phyloP scores from a whole-genome alignment of 2,113 vertebrate genomes.

The Brachirus orientalis region DNA sequence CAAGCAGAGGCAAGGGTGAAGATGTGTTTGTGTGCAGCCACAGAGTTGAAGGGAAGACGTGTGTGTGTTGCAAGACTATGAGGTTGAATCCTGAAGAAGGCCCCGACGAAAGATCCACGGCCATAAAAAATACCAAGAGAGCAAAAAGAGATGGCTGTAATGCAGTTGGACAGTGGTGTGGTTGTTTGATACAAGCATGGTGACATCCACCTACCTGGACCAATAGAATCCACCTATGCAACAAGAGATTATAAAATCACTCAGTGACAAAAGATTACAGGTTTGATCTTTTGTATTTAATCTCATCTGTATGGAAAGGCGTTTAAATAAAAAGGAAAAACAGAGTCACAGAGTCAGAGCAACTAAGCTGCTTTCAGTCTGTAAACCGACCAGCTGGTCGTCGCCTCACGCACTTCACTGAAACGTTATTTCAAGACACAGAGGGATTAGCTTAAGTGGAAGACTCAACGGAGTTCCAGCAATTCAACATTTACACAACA shows the following conservation, averaged over 20 bases:
- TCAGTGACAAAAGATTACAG: neutral
- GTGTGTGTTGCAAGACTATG: neutral
- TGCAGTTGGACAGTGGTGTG: too few species aligned
- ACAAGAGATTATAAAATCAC: constrained; percentile 21
- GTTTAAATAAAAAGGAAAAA: neutral
- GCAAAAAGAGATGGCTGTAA: neutral
- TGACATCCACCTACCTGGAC: too few species aligned
- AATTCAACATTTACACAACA: constrained; percentile 52
- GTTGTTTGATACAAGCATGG: too few species aligned
- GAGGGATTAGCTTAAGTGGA: constrained; percentile 63
- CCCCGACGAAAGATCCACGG: too few species aligned
- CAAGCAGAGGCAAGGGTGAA: neutral
- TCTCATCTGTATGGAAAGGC: too few species aligned
- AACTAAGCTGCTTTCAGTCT: constrained; percentile 6
- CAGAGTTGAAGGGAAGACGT: neutral
- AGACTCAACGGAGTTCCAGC: constrained; percentile 68
- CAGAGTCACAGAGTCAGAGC: neutral
- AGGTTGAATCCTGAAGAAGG: neutral
- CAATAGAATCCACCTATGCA: constrained; percentile 21
- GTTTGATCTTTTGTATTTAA: too few species aligned
- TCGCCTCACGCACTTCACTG: constrained; percentile 6
- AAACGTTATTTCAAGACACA: constrained; percentile 70
- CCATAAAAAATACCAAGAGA: too few species aligned
- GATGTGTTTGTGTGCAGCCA: neutral
- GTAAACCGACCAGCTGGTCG: constrained; percentile 11